Evolutionary conservation across 2,797 vertebrate species (phyloP), one percentile per base, ranked within the genome.

Genomic region (Cichlasoma orientale): DNA sequence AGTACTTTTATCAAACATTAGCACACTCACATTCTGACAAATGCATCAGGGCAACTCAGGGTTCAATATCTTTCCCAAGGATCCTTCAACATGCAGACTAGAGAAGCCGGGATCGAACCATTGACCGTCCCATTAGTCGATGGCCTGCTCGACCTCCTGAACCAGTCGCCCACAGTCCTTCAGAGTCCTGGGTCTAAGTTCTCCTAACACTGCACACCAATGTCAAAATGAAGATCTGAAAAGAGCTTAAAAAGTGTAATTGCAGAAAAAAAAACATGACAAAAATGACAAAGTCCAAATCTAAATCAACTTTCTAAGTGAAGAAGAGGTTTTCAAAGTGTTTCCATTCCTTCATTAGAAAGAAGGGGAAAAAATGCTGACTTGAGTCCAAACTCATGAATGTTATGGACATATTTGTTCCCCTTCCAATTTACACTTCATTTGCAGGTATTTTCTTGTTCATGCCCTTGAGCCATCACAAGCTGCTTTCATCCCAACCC

Each of bases 401-500:
- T 58, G 14, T 16, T 4, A 50, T 69, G 29, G 61, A 58, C 23
- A 50, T 38, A 31, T 55, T 58, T 47, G n/a, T 74, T 68, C 44
- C 41, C 25, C 44, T 70, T 56, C 7, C 44, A 23, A 25, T 50
- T 75, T 23, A 53, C 31, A 25, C 50, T 73, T 25, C 12, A 12
- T 44, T 68, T 75, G 25, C 59, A 80, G 76, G 29, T 77, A 19
- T 74, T 81, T 72, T 55, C 53, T 21, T 76, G 16, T 71, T 68
- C 2, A 44, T 55, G 31, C 58, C 23, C 27, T 29, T 8, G 8
- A 59, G 57, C 36, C 72, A 23, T 41, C 54, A 63, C n/a, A 72
- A 3, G 41, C 81, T 74, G 16, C 80, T 86, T 82, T 81, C 57
- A 78, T 89, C 69, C 61, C 19, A 25, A 69, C 38, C 78, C 63